Evolutionary conservation across 2,113 vertebrate species (phyloP).

Genomic region (Silurus asotus): DNA sequence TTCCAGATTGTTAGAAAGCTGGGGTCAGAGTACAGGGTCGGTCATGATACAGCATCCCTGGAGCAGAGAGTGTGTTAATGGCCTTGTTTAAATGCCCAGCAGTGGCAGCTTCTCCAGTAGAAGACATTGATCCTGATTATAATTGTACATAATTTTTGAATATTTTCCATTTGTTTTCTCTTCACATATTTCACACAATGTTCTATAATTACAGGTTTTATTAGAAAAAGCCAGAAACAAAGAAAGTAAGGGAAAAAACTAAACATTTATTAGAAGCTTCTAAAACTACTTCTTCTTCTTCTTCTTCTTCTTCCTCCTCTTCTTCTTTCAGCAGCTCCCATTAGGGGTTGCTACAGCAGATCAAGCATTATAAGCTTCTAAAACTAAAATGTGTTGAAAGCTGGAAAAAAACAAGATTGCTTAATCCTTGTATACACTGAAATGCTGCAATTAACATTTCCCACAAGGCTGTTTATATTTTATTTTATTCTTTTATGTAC

Average conservation of each 20-base stretch:
- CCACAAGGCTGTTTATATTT: not conserved
- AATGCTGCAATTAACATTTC: not conserved
- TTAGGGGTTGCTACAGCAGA: too few relatives aligned
- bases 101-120: too few relatives aligned
- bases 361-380: not conserved
- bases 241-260: not conserved
- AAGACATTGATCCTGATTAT: not conserved
- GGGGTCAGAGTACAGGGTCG: too few relatives aligned
- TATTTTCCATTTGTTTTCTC: too few relatives aligned
- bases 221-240: not conserved
- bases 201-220: not conserved
- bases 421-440: not conserved
- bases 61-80: too few relatives aligned
- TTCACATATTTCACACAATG: not conserved
- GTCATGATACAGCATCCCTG: too few relatives aligned
- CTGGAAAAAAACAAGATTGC: not conserved
- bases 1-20: too few relatives aligned
- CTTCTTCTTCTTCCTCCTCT: too few relatives aligned
- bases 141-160: not conserved
- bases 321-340: too few relatives aligned
- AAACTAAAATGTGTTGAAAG: not conserved
- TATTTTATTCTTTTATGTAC: too few relatives aligned
- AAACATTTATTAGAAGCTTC: not conserved
- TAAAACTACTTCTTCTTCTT: not conserved
- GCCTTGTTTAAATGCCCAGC: too few relatives aligned